phyloP scores from a whole-genome alignment of 2,888 invertebrate genomes.

The Cremastinae sp. region DNA sequence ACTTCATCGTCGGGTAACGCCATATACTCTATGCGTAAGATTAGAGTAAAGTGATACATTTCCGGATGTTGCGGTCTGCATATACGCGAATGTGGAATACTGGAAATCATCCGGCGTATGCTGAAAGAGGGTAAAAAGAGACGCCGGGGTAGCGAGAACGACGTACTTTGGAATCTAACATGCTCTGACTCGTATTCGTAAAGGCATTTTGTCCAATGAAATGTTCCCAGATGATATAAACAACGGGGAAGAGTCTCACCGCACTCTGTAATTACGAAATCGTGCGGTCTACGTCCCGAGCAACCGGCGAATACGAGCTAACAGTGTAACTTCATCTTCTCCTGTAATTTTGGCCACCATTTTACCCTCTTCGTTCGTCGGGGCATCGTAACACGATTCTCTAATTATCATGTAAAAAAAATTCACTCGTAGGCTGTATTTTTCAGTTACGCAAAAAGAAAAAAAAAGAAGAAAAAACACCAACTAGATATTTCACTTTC shows the following conservation, averaged over 20 bases:
- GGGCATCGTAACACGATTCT: conserved; percentile 24
- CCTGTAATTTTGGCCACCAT: conserved; percentile 18
- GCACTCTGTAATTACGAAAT: conserved; percentile 51
- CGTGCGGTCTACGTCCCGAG: conserved; percentile 15
- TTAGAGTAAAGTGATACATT: conserved; percentile 41
- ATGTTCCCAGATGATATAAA: conserved; percentile 68
- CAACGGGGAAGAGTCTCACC: conserved; percentile 57
- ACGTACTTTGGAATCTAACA: conserved; percentile 69
- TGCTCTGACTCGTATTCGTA: conserved; percentile 64
- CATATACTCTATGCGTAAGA: not conserved
- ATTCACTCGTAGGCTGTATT: not conserved
- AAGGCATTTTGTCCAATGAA: conserved; percentile 71
- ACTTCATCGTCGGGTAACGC: conserved; percentile 26
- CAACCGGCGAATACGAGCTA: conserved; percentile 18
- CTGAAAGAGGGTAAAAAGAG: conserved; percentile 2
- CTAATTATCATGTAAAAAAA: not conserved
- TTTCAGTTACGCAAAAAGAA: not conserved
- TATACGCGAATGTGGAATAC: conserved; percentile 27
- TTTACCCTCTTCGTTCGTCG: conserved; percentile 27
- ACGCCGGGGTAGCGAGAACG: conserved; percentile 7
- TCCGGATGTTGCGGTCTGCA: conserved; percentile 18
- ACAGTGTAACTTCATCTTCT: conserved; percentile 17
- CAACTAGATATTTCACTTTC: too few relatives aligned
- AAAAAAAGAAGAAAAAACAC: not conserved
- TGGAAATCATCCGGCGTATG: not conserved